Evolutionary conservation across 2,888 invertebrate species (phyloP), one percentile per base, ranked within the genome.

Genomic region (Sialis fuliginosa): DNA sequence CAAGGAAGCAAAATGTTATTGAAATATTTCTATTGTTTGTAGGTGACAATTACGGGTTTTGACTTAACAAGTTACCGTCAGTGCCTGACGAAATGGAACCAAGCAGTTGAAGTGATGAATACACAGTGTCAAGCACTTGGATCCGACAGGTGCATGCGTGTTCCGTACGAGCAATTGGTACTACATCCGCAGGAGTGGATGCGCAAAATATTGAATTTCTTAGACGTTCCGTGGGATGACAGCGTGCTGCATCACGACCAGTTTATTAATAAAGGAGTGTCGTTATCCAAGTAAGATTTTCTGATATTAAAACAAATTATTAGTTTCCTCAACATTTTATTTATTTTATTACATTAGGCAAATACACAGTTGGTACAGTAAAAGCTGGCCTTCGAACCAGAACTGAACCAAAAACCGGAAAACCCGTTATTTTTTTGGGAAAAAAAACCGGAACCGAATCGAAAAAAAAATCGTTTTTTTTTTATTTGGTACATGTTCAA

Each of bases 241-340:
- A 82, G 88, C 42, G 95, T 98, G 51, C 75, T 98, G 57, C 95
- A 97, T 69, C 98, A 98, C 70, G 93, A 98, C 68, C 86, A 90
- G 61, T 87, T 86, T 64, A 93, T 98, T 63, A 95, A 96, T 68
- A 92, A 86, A 65, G 95, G 93, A 53, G 89, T 96, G 48, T 87
- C 87, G 53, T 73, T 96, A 46, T 95, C 95, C 69, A 93, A 92
- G 93, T 93, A 69, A 73, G 79, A 68, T 44, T 48, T 37, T n/a
- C 22, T 22, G 4, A 22, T 22, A 22, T 22, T 22, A 22, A 22
- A 22, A 22, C 4, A 22, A 22, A 22, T 2, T 2, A 22, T 22
- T 22, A 22, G 22, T 22, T 22, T 22, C 22, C 22, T 22, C 22
- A 22, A 22, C 22, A 22, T 22, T 22, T 22, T 22, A 22, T 22